Percentiles rank a stretch among this genome's conserved stretches.
Conservation (phyloP, 2,797 vertebrate species). For the Clarias fuscus region DNA sequence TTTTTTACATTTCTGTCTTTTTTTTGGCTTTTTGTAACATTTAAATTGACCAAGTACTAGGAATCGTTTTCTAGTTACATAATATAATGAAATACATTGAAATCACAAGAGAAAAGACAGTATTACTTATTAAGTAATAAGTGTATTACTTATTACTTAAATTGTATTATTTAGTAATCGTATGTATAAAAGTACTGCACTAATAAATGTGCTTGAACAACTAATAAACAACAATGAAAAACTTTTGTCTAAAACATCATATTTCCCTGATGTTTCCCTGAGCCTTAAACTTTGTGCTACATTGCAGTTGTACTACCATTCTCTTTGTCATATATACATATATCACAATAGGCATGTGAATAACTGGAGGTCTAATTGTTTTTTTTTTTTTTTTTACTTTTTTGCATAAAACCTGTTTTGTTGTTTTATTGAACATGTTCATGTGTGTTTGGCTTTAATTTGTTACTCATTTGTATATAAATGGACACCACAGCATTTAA, state of each 20-base stretch:
- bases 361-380: too few relatives aligned
- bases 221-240: not conserved
- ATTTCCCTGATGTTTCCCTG: not conserved
- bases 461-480: not conserved
- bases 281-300: not conserved
- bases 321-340: not conserved
- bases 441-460: not conserved
- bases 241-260: not conserved
- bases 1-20: not conserved
- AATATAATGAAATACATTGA: not conserved
- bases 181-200: not conserved
- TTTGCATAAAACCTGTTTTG: too few relatives aligned
- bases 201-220: not conserved
- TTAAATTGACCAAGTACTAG: not conserved
- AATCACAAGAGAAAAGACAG: not conserved
- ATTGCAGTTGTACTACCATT: not conserved
- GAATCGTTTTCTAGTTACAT: not conserved
- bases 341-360: too few relatives aligned
- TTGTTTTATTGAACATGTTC: too few relatives aligned
- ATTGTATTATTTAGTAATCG: too few relatives aligned
- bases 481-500: not conserved
- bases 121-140: too few relatives aligned
- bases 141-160: too few relatives aligned
- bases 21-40: not conserved
- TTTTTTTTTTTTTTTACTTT: too few relatives aligned